phyloP scores from a whole-genome alignment of 2,888 invertebrate genomes.

The Smittia aterrima region DNA sequence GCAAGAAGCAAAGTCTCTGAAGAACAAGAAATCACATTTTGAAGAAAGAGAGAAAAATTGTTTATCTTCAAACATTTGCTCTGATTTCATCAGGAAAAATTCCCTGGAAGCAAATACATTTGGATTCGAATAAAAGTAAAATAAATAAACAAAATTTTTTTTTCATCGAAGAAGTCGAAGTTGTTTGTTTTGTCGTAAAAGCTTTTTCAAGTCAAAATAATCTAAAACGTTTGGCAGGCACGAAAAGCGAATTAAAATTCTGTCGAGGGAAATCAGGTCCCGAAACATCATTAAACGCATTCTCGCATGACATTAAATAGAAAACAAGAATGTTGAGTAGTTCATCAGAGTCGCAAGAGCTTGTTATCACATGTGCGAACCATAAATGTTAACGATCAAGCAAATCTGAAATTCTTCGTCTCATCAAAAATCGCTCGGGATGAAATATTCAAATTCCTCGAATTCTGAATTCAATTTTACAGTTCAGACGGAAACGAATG shows the following conservation, averaged over 20 bases:
- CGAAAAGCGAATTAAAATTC: background rate
- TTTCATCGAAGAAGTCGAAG: background rate
- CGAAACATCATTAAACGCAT: background rate
- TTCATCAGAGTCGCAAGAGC: background rate
- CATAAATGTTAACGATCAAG: background rate
- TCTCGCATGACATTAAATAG: background rate
- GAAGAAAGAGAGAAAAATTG: background rate
- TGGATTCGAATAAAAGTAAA: conserved; percentile 14
- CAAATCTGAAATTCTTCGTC: background rate
- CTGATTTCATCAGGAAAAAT: conserved; percentile 19
- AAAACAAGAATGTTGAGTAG: background rate
- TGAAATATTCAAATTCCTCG: background rate
- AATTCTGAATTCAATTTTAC: background rate
- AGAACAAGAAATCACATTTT: background rate
- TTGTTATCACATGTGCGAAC: background rate
- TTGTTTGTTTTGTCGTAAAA: background rate
- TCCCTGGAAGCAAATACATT: background rate
- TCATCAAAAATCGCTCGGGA: background rate
- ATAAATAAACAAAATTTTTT: conserved; percentile 8
- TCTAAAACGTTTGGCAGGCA: background rate
- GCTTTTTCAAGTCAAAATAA: background rate
- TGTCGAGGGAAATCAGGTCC: background rate
- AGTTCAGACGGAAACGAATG: background rate
- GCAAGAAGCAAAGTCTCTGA: background rate
- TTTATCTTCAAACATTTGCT: conserved; percentile 29